Base-by-base conservation (phyloP, 2,797 vertebrate genomes). In the Sarcoramphus papa region DNA sequence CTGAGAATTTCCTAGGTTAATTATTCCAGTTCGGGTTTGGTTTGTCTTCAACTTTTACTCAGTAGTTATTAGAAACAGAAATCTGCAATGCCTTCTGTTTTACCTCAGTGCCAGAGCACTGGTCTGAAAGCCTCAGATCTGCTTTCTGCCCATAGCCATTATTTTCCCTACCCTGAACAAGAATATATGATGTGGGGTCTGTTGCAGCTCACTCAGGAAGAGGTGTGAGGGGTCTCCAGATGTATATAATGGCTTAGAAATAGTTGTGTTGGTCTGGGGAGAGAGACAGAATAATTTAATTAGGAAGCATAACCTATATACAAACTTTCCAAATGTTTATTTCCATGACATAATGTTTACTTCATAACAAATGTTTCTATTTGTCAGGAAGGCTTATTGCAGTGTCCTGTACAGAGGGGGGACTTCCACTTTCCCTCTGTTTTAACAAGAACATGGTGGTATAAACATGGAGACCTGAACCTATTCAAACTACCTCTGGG, bases 31-130 rank as follows among this genome's bases (percentile, higher is more conserved):
- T 96, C 7, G 3, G 81, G 80, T 94, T 90, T 89, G 69, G 82
- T 95, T 96, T 95, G 70, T 83, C 88, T 94, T 91, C 93, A 94
- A 43, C 78, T 92, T 97, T 95, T 92, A 89, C 91, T 93, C 57
- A 51, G 72, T 31, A 67, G 68, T 96, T 97, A 97, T 96, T 96
- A 96, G 70, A 95, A 98, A 95, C 93, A 97, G 95, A 97, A 88
- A 90, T 78, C 59, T 68, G 35, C 63, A 56, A 27, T 88, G 50
- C 60, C 62, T 95, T 97, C 93, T 96, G 92, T 35, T 95, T 97
- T 93, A 95, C 91, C 74, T 97, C 86, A 85, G 70, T 63, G 75
- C 65, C 74, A 88, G 56, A 91, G 53, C 70, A 67, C 20, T 30
- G 5, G 1, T 48, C 73, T 90, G 64, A 88, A 94, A 95, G 82